These are phyloP conservation scores for Taeniopygia guttata DNA, from an alignment of 2,797 vertebrate genomes.

Conservation along the genomic window DNA sequence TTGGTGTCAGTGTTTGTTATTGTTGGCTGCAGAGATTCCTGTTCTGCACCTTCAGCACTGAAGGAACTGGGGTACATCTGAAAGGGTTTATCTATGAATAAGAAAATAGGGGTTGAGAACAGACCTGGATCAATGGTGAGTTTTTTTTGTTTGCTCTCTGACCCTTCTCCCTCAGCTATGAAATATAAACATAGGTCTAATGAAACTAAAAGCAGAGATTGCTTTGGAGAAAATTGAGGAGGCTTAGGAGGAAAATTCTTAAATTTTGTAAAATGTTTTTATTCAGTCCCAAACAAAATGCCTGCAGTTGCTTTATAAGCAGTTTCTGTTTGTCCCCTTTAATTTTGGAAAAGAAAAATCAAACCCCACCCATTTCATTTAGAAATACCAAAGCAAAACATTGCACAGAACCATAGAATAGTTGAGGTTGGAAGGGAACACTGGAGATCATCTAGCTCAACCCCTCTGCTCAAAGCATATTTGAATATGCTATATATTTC, in stretches of 20 bases:
- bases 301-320: background rate
- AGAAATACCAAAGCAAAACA: constrained; percentile 50
- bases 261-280: background rate
- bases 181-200: background rate
- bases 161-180: background rate
- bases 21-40: constrained; percentile 4
- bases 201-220: background rate
- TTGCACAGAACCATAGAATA: constrained; percentile 39
- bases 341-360: constrained; percentile 23
- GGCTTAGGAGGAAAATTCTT: background rate
- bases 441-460: background rate
- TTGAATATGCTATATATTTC: constrained; percentile 7
- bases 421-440: constrained; percentile 31
- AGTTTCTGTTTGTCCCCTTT: constrained; percentile 26
- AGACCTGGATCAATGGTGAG: constrained; percentile 41
- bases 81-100: background rate
- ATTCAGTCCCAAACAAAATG: background rate
- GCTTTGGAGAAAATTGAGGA: background rate
- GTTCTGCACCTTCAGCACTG: constrained; percentile 2
- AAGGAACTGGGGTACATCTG: background rate
- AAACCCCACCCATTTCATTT: constrained; percentile 15
- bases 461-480: background rate
- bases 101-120: background rate
- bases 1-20: background rate
- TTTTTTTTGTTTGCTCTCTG: background rate